Evolutionary conservation across 1,140 invertebrate genomes (phyloP).

Genomic region (Lepidurus apus): DNA sequence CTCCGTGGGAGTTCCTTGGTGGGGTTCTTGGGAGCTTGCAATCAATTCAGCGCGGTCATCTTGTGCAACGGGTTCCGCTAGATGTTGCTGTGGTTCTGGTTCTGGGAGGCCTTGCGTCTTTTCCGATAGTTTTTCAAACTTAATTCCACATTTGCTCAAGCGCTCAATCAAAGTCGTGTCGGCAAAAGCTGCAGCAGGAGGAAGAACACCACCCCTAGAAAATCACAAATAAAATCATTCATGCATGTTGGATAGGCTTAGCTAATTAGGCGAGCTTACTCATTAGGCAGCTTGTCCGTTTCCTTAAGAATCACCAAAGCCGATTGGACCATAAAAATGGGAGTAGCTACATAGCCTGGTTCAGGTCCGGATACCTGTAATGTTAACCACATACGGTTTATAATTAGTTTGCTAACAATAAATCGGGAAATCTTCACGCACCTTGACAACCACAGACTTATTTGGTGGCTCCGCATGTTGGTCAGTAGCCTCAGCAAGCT

Average conservation of each 20-base stretch:
- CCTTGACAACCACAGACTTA: slow-evolving; percentile 59
- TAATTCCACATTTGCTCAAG: slow-evolving; percentile 55
- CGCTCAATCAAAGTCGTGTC: slow-evolving; percentile 59
- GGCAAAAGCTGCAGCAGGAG: slow-evolving; percentile 55
- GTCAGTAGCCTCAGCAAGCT: slow-evolving; percentile 55
- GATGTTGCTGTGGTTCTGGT: neutral
- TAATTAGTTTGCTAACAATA: neutral
- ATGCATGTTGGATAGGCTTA: neutral
- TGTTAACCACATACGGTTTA: slow-evolving; percentile 23
- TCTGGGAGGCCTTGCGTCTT: neutral
- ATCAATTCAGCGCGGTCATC: slow-evolving; percentile 8
- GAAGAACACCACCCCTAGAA: slow-evolving; percentile 54
- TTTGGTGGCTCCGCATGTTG: slow-evolving; percentile 56
- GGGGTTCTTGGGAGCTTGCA: neutral
- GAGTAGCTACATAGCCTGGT: slow-evolving; percentile 78
- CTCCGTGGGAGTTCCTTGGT: neutral
- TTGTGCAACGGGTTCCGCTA: neutral
- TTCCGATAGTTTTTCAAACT: slow-evolving; percentile 50
- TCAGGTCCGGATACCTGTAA: slow-evolving; percentile 54
- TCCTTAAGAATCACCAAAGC: slow-evolving; percentile 72
- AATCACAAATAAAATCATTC: slow-evolving; percentile 35
- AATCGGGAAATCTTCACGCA: slow-evolving; percentile 38
- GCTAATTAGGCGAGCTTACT: slow-evolving; percentile 45
- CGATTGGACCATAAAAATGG: slow-evolving; percentile 60
- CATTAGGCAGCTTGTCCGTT: slow-evolving; percentile 62